Percentiles rank a stretch among this genome's conserved stretches.
Evolutionary conservation across 2,797 vertebrate species (phyloP).

Genomic region (Smutsia temminckii): DNA sequence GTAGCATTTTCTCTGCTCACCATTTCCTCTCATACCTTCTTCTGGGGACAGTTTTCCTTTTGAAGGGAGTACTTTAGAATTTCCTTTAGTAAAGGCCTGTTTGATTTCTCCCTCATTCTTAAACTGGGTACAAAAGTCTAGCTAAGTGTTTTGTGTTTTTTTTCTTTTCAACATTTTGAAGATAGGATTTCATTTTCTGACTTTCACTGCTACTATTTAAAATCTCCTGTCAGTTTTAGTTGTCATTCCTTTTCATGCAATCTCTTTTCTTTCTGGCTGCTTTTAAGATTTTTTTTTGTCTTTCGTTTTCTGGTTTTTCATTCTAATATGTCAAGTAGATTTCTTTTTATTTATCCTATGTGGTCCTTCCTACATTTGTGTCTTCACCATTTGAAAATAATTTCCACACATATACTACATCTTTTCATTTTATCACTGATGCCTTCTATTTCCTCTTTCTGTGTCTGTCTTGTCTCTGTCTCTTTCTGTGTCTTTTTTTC

Average conservation of each 20-base stretch:
- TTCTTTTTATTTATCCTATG: neutral
- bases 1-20: neutral
- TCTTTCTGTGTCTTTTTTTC: neutral
- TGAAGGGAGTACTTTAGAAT: neutral
- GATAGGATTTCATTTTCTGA: neutral
- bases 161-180: neutral
- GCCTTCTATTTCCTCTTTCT: neutral
- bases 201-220: neutral
- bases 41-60: neutral
- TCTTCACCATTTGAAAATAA: neutral
- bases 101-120: neutral
- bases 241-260: neutral
- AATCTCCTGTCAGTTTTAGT: neutral
- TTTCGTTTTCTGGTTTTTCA: neutral
- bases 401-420: neutral
- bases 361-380: neutral
- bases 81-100: neutral
- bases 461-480: neutral
- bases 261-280: neutral
- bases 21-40: neutral
- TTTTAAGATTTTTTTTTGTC: neutral
- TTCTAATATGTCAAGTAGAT: neutral
- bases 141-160: neutral
- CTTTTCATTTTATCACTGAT: neutral
- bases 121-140: neutral